Evolutionary conservation across 2,888 invertebrate species (phyloP), one percentile per base, ranked within the genome.

Genomic region (Sesia apiformis): DNA sequence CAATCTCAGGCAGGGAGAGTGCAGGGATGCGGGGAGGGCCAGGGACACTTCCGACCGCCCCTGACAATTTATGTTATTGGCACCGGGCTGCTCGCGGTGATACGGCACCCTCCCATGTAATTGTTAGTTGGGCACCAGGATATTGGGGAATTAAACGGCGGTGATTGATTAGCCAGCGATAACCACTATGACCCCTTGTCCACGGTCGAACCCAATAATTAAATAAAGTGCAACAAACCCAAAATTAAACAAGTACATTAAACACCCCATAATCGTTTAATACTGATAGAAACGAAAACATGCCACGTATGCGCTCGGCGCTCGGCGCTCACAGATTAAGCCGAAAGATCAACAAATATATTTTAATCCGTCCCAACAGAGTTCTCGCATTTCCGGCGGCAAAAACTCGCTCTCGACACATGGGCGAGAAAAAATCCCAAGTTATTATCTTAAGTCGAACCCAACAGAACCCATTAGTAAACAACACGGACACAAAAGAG

Each of bases 401-500:
- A 83, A 84, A 86, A 87, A 83, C 78, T 72, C 70, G 69, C 64
- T 61, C 68, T 68, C 82, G 80, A 86, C 86, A 88, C 81, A 87
- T 86, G 86, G 78, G 74, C 76, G 81, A 81, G 83, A 84, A 86
- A 84, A 87, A 86, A 87, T 84, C 76, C 76, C 69, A 73, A 87
- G 80, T 85, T 88, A 88, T 89, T 88, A 89, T 88, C 88, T 88
- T 81, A 88, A 87, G 87, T 86, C 87, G 86, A 84, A 84, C 84
- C 87, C 84, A 87, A 80, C 87, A 84, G 86, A 86, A 84, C 84
- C 86, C 88, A 89, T 89, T 89, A 89, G 89, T 88, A 89, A 88
- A 88, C 89, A 88, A 88, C 89, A 81, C 81, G 78, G 76, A 74
- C 87, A 85, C 87, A 88, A 86, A 86, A 79, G 82, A 87, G 86